Percentiles rank a stretch among this genome's conserved stretches.
Conservation (phyloP, 2,113 vertebrate species). For the Cephalophus harveyi region DNA sequence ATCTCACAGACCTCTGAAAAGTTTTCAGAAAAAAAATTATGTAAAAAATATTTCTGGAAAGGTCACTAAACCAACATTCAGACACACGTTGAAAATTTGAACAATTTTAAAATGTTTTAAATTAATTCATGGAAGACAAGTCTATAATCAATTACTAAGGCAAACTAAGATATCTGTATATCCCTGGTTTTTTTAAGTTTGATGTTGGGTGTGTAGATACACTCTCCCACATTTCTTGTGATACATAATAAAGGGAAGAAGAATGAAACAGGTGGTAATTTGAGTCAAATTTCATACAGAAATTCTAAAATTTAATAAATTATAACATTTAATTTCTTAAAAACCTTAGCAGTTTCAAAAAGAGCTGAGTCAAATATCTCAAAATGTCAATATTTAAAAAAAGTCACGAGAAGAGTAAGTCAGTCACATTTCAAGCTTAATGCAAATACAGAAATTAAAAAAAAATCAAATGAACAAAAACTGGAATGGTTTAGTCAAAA, state of each 20-base stretch:
- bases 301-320: slow-evolving; percentile 40
- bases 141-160: slow-evolving; percentile 16
- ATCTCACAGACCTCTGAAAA: background rate
- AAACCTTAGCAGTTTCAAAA: background rate
- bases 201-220: background rate
- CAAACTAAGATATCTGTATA: background rate
- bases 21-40: background rate
- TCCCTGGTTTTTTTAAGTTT: background rate
- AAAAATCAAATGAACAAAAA: background rate
- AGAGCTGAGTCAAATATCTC: background rate
- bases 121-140: background rate
- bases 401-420: background rate
- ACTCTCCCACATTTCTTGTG: background rate
- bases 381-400: background rate
- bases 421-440: background rate
- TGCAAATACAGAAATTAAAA: background rate
- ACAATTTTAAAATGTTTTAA: background rate
- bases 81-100: background rate
- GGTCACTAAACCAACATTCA: background rate
- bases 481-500: background rate
- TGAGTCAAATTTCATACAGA: background rate
- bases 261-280: background rate
- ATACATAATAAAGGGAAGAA: background rate
- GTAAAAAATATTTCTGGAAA: background rate
- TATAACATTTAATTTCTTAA: background rate